Percentiles rank a stretch among this genome's conserved stretches.
These are phyloP conservation scores for Neolamprologus brichardi DNA, from an alignment of 2,113 vertebrate genomes.

Conservation along the genomic window DNA sequence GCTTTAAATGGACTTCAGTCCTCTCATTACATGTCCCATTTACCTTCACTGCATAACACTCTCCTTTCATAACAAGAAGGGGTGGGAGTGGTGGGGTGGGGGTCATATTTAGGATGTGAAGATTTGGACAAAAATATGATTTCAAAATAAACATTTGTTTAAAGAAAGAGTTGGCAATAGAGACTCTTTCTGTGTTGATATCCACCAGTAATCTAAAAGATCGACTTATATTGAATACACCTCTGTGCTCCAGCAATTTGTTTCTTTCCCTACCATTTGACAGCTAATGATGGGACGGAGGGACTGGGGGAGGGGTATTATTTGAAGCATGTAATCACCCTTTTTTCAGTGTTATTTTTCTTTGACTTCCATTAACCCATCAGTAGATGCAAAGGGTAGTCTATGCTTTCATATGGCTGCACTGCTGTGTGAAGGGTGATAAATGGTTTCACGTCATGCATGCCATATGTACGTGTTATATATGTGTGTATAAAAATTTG, in stretches of 20 bases:
- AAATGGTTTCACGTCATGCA: background rate
- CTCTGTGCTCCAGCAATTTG: background rate
- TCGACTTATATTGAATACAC: background rate
- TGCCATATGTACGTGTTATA: background rate
- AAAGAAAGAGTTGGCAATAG: background rate
- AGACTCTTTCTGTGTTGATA: background rate
- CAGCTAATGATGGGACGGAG: slow-evolving; percentile 7
- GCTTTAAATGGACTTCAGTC: slow-evolving; percentile 63
- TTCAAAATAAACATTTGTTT: background rate
- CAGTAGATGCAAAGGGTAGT: background rate
- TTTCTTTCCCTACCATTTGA: slow-evolving; percentile 14
- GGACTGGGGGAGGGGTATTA: background rate
- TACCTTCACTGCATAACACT: slow-evolving; percentile 61
- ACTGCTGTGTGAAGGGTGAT: background rate
- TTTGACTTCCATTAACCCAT: background rate
- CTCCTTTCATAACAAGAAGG: slow-evolving; percentile 38
- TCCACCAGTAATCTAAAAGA: background rate
- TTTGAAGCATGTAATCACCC: slow-evolving; percentile 23
- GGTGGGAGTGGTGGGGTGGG: background rate
- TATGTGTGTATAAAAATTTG: background rate
- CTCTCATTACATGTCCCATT: slow-evolving; percentile 74
- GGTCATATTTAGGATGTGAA: background rate
- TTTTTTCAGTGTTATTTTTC: background rate
- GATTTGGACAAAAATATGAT: background rate
- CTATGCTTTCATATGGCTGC: background rate